phyloP scores from a whole-genome alignment of 2,888 invertebrate genomes.

The Syrista parreyssii region DNA sequence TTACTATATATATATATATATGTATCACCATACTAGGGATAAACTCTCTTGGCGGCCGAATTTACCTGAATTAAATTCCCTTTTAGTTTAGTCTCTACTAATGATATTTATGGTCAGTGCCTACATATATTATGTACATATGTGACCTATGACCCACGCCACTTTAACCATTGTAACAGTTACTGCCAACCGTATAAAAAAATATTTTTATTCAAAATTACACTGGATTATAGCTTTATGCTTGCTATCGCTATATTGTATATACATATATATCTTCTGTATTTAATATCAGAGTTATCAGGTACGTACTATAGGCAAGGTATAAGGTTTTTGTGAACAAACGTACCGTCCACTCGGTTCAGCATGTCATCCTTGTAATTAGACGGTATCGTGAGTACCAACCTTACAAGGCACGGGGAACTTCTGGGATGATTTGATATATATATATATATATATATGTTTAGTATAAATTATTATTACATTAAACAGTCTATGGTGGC shows the following conservation, averaged over 20 bases:
- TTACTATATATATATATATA: not conserved
- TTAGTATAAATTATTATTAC: not conserved
- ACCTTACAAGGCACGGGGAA: not conserved
- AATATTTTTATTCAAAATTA: not conserved
- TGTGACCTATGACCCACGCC: not conserved
- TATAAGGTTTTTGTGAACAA: not conserved
- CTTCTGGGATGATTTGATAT: not conserved
- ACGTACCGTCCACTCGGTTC: not conserved
- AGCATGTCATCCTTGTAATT: not conserved
- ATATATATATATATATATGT: not conserved
- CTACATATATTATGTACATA: not conserved
- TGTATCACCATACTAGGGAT: not conserved
- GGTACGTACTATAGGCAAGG: not conserved
- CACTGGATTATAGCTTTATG: not conserved
- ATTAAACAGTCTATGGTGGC: not conserved
- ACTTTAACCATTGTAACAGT: not conserved
- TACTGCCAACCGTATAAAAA: not conserved
- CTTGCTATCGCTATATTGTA: not conserved
- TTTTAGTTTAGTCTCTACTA: constrained; percentile 42
- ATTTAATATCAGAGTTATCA: not conserved
- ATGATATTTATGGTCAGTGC: constrained; percentile 44
- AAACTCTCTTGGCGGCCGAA: constrained; percentile 33
- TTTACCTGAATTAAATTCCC: constrained; percentile 54
- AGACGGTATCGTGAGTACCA: not conserved
- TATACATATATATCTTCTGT: not conserved